Conservation (phyloP, 2,888 invertebrate genomes). For the Napeogenes inachia region DNA sequence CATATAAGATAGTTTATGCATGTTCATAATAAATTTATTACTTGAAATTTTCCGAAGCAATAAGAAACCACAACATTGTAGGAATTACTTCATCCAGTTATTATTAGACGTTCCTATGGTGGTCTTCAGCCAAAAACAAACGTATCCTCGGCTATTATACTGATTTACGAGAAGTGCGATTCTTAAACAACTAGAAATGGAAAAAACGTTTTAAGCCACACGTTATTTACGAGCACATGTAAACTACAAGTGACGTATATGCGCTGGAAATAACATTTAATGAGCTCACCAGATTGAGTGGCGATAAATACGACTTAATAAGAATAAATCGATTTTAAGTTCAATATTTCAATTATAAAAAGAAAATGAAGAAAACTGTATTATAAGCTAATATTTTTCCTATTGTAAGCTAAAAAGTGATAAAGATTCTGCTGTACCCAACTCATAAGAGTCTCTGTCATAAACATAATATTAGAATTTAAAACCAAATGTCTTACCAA, state of each 20-base stretch:
- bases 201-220: conserved; percentile 49
- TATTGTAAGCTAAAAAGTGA: too few relatives aligned
- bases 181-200: conserved; percentile 42
- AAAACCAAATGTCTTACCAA: too few relatives aligned
- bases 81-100: conserved; percentile 4
- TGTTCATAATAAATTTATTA: conserved; percentile 2
- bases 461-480: too few relatives aligned
- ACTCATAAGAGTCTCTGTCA: too few relatives aligned
- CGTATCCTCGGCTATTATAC: conserved; percentile 36
- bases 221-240: conserved; percentile 49
- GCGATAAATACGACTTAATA: conserved; percentile 6
- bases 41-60: conserved; percentile 6
- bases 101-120: conserved; percentile 17
- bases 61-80: conserved; percentile 6
- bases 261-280: conserved; percentile 23
- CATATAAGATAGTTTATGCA: not conserved
- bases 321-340: not conserved
- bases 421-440: too few relatives aligned
- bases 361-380: not conserved
- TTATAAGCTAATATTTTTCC: too few relatives aligned
- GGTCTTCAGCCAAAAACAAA: conserved; percentile 31
- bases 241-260: conserved; percentile 41
- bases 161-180: conserved; percentile 54
- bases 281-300: conserved; percentile 21
- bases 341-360: too few relatives aligned